Conservation (phyloP, 2,888 invertebrate genomes). For the Pinctada fucata region DNA sequence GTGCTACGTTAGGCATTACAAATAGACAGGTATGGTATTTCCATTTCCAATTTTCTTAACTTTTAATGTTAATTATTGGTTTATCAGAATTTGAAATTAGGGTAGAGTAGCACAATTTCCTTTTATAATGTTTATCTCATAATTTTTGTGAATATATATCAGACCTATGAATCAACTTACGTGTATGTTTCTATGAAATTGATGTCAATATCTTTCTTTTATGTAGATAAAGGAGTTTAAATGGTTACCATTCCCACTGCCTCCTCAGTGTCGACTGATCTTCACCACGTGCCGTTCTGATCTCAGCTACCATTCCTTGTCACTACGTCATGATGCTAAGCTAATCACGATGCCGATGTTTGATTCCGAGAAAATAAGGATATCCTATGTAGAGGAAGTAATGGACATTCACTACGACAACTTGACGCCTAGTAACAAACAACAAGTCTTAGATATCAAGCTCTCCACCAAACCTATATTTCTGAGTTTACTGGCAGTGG, state of each 20-base stretch:
- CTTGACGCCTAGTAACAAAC: slow-evolving; percentile 50
- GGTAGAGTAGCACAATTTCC: too few relatives aligned
- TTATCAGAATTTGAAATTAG: not conserved
- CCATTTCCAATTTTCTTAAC: not conserved
- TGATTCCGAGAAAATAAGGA: slow-evolving; percentile 46
- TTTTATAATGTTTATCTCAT: too few relatives aligned
- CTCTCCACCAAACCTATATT: slow-evolving; percentile 64
- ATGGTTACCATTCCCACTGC: slow-evolving; percentile 71
- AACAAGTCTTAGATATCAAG: slow-evolving; percentile 55
- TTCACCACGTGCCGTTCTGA: slow-evolving; percentile 69
- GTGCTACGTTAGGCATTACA: slow-evolving; percentile 53
- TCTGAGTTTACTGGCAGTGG: slow-evolving; percentile 62
- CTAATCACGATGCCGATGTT: slow-evolving; percentile 54
- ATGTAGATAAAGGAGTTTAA: slow-evolving; percentile 69
- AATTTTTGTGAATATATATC: too few relatives aligned
- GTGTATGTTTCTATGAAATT: too few relatives aligned
- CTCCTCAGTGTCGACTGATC: slow-evolving; percentile 69
- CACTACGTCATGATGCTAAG: slow-evolving; percentile 60
- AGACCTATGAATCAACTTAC: too few relatives aligned
- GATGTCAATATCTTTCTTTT: too few relatives aligned
- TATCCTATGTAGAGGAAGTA: slow-evolving; percentile 57
- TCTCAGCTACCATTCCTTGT: slow-evolving; percentile 60
- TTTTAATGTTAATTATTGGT: not conserved
- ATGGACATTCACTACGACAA: slow-evolving; percentile 57
- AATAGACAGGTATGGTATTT: slow-evolving; percentile 58